Conservation (phyloP, 2,113 vertebrate genomes). For the Heliornis fulica region DNA sequence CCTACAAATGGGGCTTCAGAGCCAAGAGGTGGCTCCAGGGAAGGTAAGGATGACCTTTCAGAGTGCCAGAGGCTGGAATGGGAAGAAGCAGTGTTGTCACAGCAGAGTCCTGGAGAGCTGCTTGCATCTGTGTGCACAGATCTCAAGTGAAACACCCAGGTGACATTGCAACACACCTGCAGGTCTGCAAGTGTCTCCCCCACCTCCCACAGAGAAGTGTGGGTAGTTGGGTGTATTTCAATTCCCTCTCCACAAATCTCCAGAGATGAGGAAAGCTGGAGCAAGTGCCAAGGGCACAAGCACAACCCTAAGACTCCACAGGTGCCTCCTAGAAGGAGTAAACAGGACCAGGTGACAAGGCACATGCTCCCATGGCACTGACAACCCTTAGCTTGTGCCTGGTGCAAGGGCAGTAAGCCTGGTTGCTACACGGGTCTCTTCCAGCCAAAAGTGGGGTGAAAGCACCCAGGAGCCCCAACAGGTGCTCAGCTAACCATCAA, state of each 20-base stretch:
- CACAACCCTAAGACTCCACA: background rate
- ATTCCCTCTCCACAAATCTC: background rate
- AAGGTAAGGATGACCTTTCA: background rate
- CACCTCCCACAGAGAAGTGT: background rate
- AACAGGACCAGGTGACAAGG: background rate
- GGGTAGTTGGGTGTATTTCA: background rate
- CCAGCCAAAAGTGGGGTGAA: background rate
- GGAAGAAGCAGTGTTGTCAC: background rate
- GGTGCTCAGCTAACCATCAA: background rate
- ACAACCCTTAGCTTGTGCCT: fast-evolving
- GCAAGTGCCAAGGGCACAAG: background rate
- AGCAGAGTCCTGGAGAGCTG: background rate
- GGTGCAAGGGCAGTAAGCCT: background rate
- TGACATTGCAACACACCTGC: background rate
- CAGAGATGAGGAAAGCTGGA: background rate
- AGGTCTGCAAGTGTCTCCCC: background rate
- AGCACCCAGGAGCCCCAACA: background rate
- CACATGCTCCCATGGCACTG: background rate
- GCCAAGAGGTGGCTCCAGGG: background rate
- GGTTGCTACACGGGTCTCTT: background rate
- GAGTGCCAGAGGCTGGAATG: background rate
- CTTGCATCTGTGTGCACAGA: background rate
- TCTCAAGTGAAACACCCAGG: background rate
- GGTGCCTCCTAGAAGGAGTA: background rate
- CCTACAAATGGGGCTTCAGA: background rate